These are phyloP conservation scores for Agrochola circellaris DNA, from an alignment of 2,888 invertebrate species.

Conservation along the genomic window DNA sequence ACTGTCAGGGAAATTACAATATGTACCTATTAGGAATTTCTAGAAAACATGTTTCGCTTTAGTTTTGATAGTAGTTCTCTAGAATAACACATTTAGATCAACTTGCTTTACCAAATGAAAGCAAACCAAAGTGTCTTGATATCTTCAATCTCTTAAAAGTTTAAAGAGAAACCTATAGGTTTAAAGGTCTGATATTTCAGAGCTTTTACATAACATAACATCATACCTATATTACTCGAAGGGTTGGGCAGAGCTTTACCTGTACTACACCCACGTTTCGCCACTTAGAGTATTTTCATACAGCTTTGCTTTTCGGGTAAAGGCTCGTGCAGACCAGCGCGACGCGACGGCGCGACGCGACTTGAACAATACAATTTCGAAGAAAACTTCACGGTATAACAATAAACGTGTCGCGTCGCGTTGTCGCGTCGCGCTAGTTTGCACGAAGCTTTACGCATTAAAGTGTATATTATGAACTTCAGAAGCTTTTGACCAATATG, in stretches of 20 bases:
- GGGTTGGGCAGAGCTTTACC: background rate
- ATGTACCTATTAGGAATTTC: constrained; percentile 12
- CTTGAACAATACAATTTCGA: no score
- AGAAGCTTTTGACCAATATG: background rate
- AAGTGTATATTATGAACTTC: background rate
- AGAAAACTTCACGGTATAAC: no score
- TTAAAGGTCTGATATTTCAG: background rate
- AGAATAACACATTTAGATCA: background rate
- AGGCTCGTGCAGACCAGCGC: no score
- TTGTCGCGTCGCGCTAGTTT: no score
- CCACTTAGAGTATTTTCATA: background rate
- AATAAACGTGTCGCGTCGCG: no score
- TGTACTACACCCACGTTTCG: background rate
- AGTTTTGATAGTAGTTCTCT: background rate
- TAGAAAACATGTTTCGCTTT: constrained; percentile 1
- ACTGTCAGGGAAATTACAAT: background rate
- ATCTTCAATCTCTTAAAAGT: background rate
- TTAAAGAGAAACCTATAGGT: background rate
- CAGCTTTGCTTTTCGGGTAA: background rate
- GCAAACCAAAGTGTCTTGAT: background rate
- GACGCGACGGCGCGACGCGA: no score
- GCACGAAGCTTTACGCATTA: no score
- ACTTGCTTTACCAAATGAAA: background rate
- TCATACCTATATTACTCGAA: background rate
- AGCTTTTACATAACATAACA: background rate